Evolutionary conservation across 2,797 vertebrate species (phyloP).

Genomic region (Chloroceryle inda): DNA sequence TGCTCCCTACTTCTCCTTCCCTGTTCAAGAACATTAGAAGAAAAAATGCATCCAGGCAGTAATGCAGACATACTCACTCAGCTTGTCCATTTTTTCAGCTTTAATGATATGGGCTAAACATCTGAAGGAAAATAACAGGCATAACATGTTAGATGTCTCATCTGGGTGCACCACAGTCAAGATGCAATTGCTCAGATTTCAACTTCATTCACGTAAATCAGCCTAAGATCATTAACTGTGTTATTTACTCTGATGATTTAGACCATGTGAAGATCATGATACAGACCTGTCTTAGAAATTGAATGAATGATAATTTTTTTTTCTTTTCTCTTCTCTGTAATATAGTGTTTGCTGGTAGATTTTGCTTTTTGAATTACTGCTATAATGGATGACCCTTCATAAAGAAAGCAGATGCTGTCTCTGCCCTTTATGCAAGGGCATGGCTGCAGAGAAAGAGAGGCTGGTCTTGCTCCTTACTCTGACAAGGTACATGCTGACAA

Average conservation of each 20-base stretch:
- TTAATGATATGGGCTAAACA: conserved; percentile 9
- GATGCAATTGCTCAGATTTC: background rate
- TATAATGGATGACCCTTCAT: background rate
- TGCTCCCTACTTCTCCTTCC: conserved; percentile 17
- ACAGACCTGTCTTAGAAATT: background rate
- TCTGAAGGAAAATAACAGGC: conserved; percentile 13
- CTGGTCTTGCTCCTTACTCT: background rate
- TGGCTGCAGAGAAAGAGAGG: background rate
- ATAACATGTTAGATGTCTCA: conserved; percentile 14
- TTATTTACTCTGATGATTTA: background rate
- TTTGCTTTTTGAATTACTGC: background rate
- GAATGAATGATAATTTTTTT: background rate
- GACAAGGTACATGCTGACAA: background rate
- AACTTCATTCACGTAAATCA: background rate
- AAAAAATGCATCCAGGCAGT: background rate
- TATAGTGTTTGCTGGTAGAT: background rate
- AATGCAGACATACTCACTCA: conserved; percentile 1
- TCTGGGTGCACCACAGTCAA: conserved; percentile 12
- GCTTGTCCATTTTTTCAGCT: conserved; percentile 50
- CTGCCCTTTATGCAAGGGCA: background rate
- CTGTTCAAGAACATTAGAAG: conserved; percentile 26
- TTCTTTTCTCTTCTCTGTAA: background rate
- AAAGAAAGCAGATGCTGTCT: background rate
- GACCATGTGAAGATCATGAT: background rate
- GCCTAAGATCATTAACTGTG: background rate